These are phyloP conservation scores for Tipula vernalis DNA, from an alignment of 2,888 invertebrate genomes.

Conservation along the genomic window DNA sequence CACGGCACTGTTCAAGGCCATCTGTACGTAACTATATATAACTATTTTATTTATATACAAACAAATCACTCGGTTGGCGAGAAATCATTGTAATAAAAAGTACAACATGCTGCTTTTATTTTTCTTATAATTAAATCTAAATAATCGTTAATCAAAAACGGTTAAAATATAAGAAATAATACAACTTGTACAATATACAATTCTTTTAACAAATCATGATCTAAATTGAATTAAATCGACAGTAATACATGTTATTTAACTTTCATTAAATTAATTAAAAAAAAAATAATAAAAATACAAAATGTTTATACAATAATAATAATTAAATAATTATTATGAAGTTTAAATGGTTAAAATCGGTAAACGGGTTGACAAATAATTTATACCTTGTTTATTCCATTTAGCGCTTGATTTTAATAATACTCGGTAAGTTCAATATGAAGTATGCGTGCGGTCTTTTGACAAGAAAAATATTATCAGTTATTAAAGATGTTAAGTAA, in stretches of 20 bases:
- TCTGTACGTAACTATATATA: background rate
- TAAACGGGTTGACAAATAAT: background rate
- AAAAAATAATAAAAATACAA: background rate
- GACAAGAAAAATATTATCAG: background rate
- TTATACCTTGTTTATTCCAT: background rate
- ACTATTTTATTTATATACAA: background rate
- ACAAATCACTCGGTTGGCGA: background rate
- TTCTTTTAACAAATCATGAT: background rate
- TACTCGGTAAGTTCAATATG: background rate
- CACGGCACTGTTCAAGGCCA: background rate
- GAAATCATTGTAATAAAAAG: background rate
- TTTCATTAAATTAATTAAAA: background rate
- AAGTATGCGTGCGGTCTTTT: too few species aligned
- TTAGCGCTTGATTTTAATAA: background rate
- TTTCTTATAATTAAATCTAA: conserved; percentile 4
- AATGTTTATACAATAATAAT: background rate
- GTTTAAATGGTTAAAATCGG: background rate
- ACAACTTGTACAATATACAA: background rate
- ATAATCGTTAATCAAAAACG: background rate
- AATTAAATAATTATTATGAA: background rate
- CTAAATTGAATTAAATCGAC: background rate
- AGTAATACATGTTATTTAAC: conserved; percentile 4
- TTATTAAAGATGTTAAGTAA: background rate
- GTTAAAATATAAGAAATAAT: background rate
- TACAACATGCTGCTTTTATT: background rate